Percentiles rank a stretch among this genome's conserved stretches.
phyloP scores from a whole-genome alignment of 2,113 vertebrate genomes.

The Semicossyphus pulcher region DNA sequence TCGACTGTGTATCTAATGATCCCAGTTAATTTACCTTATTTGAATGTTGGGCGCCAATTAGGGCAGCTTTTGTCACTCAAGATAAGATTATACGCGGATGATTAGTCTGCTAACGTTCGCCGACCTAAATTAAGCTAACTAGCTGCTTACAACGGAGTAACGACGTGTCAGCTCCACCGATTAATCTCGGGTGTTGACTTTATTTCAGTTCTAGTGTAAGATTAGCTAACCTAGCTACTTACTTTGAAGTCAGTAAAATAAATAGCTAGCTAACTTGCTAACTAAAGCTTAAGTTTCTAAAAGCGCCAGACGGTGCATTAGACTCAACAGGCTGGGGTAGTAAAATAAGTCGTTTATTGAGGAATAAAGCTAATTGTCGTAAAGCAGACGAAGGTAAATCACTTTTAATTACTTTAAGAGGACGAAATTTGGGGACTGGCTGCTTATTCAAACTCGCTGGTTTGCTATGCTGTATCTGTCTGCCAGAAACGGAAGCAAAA shows the following conservation, averaged over 20 bases:
- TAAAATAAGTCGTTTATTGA: background rate
- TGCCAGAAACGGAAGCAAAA: too few relatives aligned
- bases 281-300: background rate
- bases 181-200: background rate
- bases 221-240: too few relatives aligned
- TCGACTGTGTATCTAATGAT: background rate
- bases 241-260: rapidly evolving
- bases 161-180: background rate
- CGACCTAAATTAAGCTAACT: constrained; percentile 32
- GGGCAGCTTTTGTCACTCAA: background rate
- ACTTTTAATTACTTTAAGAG: too few relatives aligned
- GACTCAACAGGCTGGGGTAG: background rate
- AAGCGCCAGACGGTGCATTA: background rate
- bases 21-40: background rate
- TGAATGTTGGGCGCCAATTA: background rate
- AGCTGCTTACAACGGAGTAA: constrained; percentile 5
- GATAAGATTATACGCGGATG: constrained; percentile 50
- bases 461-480: too few relatives aligned
- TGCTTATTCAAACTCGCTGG: too few relatives aligned
- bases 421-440: too few relatives aligned
- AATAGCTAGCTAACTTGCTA: background rate
- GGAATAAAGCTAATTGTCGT: background rate
- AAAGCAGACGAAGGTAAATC: background rate
- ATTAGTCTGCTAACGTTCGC: constrained; percentile 58
- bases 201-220: background rate